Evolutionary conservation across 2,888 invertebrate species (phyloP).

Genomic region (Dynastes tityus): DNA sequence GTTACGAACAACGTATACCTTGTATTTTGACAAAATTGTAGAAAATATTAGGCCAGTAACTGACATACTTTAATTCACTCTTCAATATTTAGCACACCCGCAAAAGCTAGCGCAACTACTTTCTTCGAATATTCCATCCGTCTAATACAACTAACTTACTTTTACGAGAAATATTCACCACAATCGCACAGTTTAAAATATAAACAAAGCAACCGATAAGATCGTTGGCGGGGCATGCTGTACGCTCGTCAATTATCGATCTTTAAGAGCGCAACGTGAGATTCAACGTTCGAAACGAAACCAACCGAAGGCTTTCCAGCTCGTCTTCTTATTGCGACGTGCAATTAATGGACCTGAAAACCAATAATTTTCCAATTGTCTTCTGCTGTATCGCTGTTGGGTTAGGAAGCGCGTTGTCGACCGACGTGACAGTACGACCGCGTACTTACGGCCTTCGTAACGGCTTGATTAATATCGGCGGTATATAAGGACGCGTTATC

Average conservation of each 20-base stretch:
- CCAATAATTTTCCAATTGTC: slow-evolving; percentile 32
- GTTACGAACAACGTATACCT: too few relatives aligned
- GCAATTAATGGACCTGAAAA: slow-evolving; percentile 34
- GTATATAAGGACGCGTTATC: background rate
- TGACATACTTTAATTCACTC: too few relatives aligned
- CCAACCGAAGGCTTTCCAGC: slow-evolving; percentile 4
- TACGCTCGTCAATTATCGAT: background rate
- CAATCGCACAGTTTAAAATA: background rate
- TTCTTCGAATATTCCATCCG: background rate
- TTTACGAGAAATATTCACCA: slow-evolving; percentile 15
- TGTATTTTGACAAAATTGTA: too few relatives aligned
- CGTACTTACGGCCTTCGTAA: slow-evolving; percentile 10
- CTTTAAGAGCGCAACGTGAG: background rate
- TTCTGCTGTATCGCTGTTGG: background rate
- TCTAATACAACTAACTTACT: background rate
- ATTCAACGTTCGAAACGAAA: background rate
- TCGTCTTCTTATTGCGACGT: slow-evolving; percentile 20
- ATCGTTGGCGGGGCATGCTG: background rate
- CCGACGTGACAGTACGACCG: slow-evolving; percentile 14
- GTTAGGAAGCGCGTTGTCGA: background rate
- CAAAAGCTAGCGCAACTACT: too few relatives aligned
- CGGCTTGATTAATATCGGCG: slow-evolving; percentile 2
- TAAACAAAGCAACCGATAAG: background rate
- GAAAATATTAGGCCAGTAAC: too few relatives aligned
- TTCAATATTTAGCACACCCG: too few relatives aligned